Percentiles rank a stretch among this genome's conserved stretches.
phyloP scores from a whole-genome alignment of 2,888 invertebrate genomes.

The Melolontha melolontha region DNA sequence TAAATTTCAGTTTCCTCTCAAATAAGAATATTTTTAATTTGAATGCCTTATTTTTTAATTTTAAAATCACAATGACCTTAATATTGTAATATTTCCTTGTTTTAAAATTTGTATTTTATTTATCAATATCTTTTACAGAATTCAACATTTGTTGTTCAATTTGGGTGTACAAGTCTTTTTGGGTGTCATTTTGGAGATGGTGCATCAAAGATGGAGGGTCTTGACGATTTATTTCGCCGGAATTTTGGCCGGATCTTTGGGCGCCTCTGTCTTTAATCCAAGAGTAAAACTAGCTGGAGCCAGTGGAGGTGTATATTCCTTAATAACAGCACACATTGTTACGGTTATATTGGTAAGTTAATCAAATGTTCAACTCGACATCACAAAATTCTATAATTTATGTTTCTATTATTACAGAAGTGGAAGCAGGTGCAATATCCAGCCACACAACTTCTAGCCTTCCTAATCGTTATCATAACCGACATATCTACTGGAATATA shows the following conservation, averaged over 20 bases:
- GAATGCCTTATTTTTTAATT: no score
- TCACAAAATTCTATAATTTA: no score
- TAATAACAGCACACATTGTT: slow-evolving; percentile 93
- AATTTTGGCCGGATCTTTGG: slow-evolving; percentile 86
- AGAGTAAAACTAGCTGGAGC: slow-evolving; percentile 90
- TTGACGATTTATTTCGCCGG: slow-evolving; percentile 85
- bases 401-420: slow-evolving; percentile 76
- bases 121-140: slow-evolving; percentile 67
- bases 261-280: slow-evolving; percentile 85
- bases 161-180: slow-evolving; percentile 91
- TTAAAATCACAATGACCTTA: no score
- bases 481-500: slow-evolving; percentile 94
- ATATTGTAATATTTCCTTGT: background rate
- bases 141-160: slow-evolving; percentile 90
- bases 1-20: no score
- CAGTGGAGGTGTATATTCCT: slow-evolving; percentile 94
- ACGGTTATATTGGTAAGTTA: slow-evolving; percentile 73
- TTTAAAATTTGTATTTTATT: slow-evolving; percentile 9
- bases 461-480: slow-evolving; percentile 82
- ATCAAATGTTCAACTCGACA: no score
- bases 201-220: slow-evolving; percentile 95
- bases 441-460: slow-evolving; percentile 83
- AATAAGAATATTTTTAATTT: no score
- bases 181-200: slow-evolving; percentile 95
- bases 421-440: slow-evolving; percentile 98